A percentile compares a stretch with the other conserved stretches of the same genome.
Evolutionary conservation across 2,113 vertebrate genomes (phyloP).

Genomic region (Speoplatyrhinus poulsoni): DNA sequence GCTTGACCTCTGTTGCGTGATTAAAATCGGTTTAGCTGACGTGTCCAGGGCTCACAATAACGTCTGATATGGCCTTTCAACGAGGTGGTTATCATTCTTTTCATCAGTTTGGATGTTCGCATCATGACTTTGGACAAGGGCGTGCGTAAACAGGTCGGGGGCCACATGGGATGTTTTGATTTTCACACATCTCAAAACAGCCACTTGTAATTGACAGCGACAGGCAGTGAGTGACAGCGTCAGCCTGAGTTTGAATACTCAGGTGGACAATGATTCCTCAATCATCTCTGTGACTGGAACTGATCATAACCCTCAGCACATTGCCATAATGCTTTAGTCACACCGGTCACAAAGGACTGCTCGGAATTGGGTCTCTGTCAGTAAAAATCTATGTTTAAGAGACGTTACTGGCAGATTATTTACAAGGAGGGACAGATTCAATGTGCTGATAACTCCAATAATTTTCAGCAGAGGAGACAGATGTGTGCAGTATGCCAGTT

Average conservation of each 20-base stretch:
- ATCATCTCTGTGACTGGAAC: conserved; percentile 66
- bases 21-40: conserved; percentile 28
- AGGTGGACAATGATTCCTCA: conserved; percentile 70
- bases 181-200: conserved; percentile 63
- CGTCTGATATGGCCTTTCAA: conserved; percentile 3
- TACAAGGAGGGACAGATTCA: conserved; percentile 55
- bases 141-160: conserved; percentile 18
- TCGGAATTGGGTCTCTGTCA: conserved; percentile 30
- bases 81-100: conserved; percentile 9
- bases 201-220: conserved; percentile 64
- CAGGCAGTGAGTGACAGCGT: conserved; percentile 68
- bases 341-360: conserved; percentile 26
- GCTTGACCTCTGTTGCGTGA: conserved; percentile 18
- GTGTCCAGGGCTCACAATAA: neutral
- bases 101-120: conserved; percentile 32
- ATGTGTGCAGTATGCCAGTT: conserved; percentile 35
- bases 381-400: conserved; percentile 41
- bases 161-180: conserved; percentile 64
- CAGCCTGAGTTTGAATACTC: conserved; percentile 48
- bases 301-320: conserved; percentile 42
- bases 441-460: conserved; percentile 46
- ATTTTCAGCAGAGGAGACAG: too few species aligned
- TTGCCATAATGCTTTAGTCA: conserved; percentile 58
- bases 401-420: conserved; percentile 61
- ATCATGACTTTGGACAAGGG: conserved; percentile 71